Evolutionary conservation across 2,888 invertebrate genomes (phyloP), one percentile per base, ranked within the genome.

Genomic region (Zootermopsis nevadensis): DNA sequence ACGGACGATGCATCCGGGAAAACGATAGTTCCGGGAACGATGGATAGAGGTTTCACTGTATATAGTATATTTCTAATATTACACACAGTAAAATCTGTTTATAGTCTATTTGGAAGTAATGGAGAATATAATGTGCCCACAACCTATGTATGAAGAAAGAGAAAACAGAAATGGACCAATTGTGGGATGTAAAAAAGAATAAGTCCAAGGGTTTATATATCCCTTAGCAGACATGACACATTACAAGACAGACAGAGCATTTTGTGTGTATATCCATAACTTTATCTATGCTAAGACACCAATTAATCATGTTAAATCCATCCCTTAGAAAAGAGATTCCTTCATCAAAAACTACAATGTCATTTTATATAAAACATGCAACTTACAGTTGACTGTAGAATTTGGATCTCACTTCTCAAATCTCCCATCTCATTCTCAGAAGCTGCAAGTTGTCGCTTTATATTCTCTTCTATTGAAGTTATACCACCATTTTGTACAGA

Each of bases 361-460:
- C 7, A 60, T 60, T 60, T 60, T 8, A 60, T 7, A 60, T 7
- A 60, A 6, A 60, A n/a, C n/a, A 60, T 4, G 6, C 6, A 27
- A 27, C 85, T 85, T 85, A 86, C 86, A 77, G 93, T 93, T 6
- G 92, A 91, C 86, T 93, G 93, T 38, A 94, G 88, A 86, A 91
- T 92, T 83, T 90, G 91, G 33, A 94, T 89, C 87, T 95, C 94
- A 42, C 91, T 91, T 85, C 93, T 92, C 0, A 95, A 89, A 86
- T 93, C 93, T 33, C 91, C 92, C 87, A 94, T 94, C 4, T 93
- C 94, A 66, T 91, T 92, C 87, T 93, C 93, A 12, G 87, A 87
- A 60, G 86, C 85, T 33, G 86, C 85, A 69, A 95, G 89, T 88
- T 94, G 93, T 86, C 93, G 90, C 85, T 91, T 90, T 80, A 92